Base-by-base conservation (phyloP, 2,888 invertebrate genomes). In the Polymixis flavicincta region DNA sequence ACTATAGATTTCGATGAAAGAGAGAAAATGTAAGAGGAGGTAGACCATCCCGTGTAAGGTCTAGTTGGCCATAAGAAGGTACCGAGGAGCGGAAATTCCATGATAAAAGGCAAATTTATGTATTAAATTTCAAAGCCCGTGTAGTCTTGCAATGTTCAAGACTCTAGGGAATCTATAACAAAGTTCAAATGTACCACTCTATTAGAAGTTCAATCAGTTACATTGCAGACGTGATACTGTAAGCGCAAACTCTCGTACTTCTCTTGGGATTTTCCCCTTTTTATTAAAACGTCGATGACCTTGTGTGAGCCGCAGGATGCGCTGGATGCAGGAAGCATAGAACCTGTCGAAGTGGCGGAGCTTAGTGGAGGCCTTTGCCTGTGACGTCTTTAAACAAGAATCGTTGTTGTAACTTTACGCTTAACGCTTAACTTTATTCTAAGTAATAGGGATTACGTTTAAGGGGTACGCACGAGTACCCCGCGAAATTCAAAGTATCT, bases 171-270 rank as follows among this genome's bases (percentile, higher is more conserved):
- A 70, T 72, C 25, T 72, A 57, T 72, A 73, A 59, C 19, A 65
- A 65, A 63, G 55, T 71, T 78, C 25, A 75, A 71, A 75, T 57
- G 76, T 81, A 71, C 54, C 67, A 55, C 68, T 73, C 71, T 59
- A 85, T 81, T 76, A 71, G 45, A 65, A 69, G 52, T 73, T 65
- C 82, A 76, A 81, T 85, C 64, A 64, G 78, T 68, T 60, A 66
- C 67, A 68, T 28, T 52, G 76, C 70, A 81, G 71, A 80, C 70
- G 82, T 68, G 57, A 76, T 28, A 45, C 50, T 59, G 54, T 32
- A 57, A 65, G 69, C 54, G 45, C 6, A 65, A 76, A 68, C 72
- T 66, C 17, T 74, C 25, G 45, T 25, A 70, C 9, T 9, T 25
- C 32, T 48, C 81, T 28, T 28, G 68, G 37, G 61, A 69, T 25